Conservation (phyloP, 2,113 vertebrate species). For the Mobula hypostoma region DNA sequence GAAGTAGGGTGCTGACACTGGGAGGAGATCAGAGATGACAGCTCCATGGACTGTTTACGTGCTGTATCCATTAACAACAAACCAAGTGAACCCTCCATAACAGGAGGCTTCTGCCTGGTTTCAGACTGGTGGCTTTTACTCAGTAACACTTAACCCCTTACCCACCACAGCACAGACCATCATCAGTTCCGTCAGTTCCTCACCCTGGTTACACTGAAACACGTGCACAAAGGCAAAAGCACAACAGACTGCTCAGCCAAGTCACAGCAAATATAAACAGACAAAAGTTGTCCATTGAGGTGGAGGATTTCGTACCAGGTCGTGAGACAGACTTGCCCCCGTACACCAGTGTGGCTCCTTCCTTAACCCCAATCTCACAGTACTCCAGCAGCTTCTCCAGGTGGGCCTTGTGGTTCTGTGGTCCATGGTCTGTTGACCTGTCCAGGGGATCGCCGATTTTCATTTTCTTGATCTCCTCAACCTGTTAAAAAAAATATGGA, state of each 20-base stretch:
- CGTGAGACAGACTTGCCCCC: conserved; percentile 62
- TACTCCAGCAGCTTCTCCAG: conserved; percentile 71
- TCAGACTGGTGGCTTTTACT: neutral
- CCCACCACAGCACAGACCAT: neutral
- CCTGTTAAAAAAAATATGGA: conserved; percentile 46
- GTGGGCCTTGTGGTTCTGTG: conserved; percentile 72
- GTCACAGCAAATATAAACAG: neutral
- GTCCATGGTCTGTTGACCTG: conserved; percentile 70
- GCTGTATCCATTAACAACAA: neutral
- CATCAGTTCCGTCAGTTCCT: neutral
- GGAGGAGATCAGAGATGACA: too few relatives aligned
- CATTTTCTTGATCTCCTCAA: conserved; percentile 77
- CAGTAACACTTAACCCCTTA: neutral
- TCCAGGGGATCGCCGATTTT: conserved; percentile 74
- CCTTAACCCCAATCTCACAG: conserved; percentile 66
- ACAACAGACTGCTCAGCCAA: neutral
- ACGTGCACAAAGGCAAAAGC: too few relatives aligned
- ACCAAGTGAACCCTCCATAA: neutral
- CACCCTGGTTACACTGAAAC: neutral
- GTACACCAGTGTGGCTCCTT: conserved; percentile 68
- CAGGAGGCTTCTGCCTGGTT: neutral
- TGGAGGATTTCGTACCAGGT: conserved; percentile 55
- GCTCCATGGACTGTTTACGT: neutral
- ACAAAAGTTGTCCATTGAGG: too few relatives aligned
- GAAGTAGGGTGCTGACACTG: too few relatives aligned